These are phyloP conservation scores for Enteromius radiatus DNA, from an alignment of 2,797 vertebrate genomes.

Conservation along the genomic window DNA sequence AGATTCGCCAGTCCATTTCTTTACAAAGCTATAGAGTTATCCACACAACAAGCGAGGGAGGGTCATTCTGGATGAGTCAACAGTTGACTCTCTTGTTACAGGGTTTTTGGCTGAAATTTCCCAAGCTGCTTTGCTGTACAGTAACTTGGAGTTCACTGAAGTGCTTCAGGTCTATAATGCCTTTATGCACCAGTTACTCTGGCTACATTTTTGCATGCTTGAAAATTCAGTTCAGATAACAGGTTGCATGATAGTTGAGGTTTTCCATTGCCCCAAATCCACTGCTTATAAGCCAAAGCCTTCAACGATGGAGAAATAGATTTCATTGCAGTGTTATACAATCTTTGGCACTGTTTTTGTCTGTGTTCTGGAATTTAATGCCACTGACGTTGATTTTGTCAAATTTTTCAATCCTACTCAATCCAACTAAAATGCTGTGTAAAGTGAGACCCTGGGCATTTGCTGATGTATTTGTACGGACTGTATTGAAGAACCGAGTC, in stretches of 20 bases:
- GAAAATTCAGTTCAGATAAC: neutral
- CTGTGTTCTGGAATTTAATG: neutral
- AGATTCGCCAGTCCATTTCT: slow-evolving; percentile 68
- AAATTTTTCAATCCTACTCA: neutral
- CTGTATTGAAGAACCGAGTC: neutral
- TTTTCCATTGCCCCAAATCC: neutral
- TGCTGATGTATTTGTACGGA: neutral
- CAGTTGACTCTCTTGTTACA: slow-evolving; percentile 48
- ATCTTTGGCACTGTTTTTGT: slow-evolving; percentile 20
- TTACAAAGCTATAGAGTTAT: slow-evolving; percentile 57
- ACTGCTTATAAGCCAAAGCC: neutral
- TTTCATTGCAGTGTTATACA: slow-evolving; percentile 29
- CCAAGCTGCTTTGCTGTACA: neutral
- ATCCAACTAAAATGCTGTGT: slow-evolving; percentile 13
- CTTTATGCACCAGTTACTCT: neutral
- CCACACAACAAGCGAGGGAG: slow-evolving; percentile 40
- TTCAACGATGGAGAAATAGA: neutral
- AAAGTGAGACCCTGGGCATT: neutral
- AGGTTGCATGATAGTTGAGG: neutral
- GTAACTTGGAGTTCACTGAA: slow-evolving; percentile 1
- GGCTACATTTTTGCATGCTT: neutral
- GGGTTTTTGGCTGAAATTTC: slow-evolving; percentile 9
- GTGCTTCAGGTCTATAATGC: neutral
- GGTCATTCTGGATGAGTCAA: slow-evolving; percentile 42
- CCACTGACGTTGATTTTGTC: neutral